These are phyloP conservation scores for Burhinus oedicnemus DNA, from an alignment of 2,113 vertebrate genomes.

Conservation along the genomic window DNA sequence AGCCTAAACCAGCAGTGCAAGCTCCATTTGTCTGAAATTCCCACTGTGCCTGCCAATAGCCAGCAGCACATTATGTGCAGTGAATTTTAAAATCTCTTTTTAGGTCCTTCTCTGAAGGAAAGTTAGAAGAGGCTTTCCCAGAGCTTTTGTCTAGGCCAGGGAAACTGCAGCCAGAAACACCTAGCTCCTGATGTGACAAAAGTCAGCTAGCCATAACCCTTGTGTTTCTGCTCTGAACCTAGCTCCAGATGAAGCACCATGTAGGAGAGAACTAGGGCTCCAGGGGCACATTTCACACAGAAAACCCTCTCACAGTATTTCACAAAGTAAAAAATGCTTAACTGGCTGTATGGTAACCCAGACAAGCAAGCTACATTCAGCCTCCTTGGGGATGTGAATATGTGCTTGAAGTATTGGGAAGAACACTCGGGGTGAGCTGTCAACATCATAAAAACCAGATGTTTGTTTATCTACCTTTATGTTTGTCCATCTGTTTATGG, in stretches of 20 bases:
- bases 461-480: neutral
- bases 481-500: neutral
- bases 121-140: neutral
- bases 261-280: neutral
- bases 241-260: neutral
- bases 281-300: neutral
- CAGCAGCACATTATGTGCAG: constrained; percentile 8
- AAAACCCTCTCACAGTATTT: neutral
- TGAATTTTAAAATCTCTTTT: constrained; percentile 21
- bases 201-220: neutral
- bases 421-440: neutral
- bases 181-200: neutral
- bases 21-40: constrained; percentile 8
- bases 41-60: constrained; percentile 21
- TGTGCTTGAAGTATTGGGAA: neutral
- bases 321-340: neutral
- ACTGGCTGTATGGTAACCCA: neutral
- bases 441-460: neutral
- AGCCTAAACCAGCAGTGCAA: neutral
- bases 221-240: neutral
- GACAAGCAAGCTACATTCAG: neutral
- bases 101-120: neutral
- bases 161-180: neutral
- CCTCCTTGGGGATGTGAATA: neutral
- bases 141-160: neutral